These are phyloP conservation scores for Antennarius maculatus DNA, from an alignment of 2,797 vertebrate genomes.

Conservation along the genomic window DNA sequence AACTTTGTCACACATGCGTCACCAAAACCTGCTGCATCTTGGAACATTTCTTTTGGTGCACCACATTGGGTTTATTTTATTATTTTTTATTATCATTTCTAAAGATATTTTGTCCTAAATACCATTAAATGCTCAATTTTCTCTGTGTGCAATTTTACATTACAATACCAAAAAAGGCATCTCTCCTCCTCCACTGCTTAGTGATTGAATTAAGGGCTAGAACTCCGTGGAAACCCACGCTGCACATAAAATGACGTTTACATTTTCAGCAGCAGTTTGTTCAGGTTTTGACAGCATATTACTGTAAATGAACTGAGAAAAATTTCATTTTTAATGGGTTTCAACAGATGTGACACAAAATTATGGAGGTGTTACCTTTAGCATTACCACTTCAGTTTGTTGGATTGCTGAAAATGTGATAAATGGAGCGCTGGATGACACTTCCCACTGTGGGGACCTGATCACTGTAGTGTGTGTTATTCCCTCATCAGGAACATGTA, in stretches of 20 bases:
- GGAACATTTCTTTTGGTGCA: not conserved
- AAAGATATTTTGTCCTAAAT: conserved; percentile 1
- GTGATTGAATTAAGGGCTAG: conserved; percentile 7
- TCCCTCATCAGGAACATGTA: not conserved
- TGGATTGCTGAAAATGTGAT: not conserved
- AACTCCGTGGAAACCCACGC: conserved; percentile 17
- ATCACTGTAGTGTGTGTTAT: not conserved
- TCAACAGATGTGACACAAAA: conserved; percentile 1
- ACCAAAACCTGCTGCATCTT: conserved; percentile 24
- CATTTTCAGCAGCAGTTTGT: not conserved
- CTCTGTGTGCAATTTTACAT: not conserved
- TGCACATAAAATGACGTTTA: not conserved
- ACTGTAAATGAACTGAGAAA: conserved; percentile 7
- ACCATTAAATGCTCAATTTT: not conserved
- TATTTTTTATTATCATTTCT: not conserved
- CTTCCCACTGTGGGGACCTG: not conserved
- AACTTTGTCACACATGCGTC: conserved; percentile 26
- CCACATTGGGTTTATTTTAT: not conserved
- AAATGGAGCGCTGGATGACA: not conserved
- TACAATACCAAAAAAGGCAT: not conserved
- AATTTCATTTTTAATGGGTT: conserved; percentile 8
- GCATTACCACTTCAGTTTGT: not conserved
- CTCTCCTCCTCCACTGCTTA: not conserved
- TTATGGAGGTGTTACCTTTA: conserved; percentile 4
- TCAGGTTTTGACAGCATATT: not conserved